Conservation (phyloP, 2,113 vertebrate species). For the Cranoglanis bouderius region DNA sequence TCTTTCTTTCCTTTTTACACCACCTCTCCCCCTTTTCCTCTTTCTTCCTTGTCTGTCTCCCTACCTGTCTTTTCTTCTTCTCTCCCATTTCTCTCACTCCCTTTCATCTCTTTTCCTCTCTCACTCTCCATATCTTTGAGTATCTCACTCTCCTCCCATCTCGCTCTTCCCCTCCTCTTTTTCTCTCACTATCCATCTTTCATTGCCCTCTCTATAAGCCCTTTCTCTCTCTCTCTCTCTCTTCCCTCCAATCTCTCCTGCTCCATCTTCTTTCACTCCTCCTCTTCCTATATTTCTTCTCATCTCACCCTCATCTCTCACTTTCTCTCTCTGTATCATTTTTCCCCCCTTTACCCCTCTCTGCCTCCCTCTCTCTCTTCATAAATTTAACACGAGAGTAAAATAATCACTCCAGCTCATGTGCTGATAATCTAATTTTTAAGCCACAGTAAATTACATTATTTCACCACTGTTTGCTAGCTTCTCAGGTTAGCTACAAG, state of each 20-base stretch:
- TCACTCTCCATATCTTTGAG: not conserved
- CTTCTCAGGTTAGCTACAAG: not conserved
- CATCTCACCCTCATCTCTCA: not conserved
- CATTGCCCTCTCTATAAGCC: not conserved
- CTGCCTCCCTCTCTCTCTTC: not conserved
- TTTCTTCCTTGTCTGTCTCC: not conserved
- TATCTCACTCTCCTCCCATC: not conserved
- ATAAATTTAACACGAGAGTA: not conserved
- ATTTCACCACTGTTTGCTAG: too few species aligned
- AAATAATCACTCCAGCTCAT: not conserved
- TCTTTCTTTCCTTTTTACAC: too few species aligned
- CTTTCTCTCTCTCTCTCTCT: not conserved
- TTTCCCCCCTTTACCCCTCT: not conserved
- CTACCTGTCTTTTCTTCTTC: not conserved
- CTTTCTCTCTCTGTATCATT: not conserved
- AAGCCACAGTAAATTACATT: not conserved
- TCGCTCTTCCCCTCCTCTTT: not conserved
- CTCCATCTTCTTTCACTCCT: not conserved
- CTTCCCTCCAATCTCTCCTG: not conserved
- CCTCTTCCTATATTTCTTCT: not conserved
- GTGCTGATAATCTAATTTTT: not conserved
- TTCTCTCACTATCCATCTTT: not conserved
- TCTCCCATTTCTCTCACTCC: not conserved
- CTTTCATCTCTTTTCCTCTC: not conserved
- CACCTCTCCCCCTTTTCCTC: too few species aligned